Percentiles rank a stretch among this genome's conserved stretches.
Evolutionary conservation across 2,113 vertebrate genomes (phyloP).

Genomic region (Alexandromys fortis): DNA sequence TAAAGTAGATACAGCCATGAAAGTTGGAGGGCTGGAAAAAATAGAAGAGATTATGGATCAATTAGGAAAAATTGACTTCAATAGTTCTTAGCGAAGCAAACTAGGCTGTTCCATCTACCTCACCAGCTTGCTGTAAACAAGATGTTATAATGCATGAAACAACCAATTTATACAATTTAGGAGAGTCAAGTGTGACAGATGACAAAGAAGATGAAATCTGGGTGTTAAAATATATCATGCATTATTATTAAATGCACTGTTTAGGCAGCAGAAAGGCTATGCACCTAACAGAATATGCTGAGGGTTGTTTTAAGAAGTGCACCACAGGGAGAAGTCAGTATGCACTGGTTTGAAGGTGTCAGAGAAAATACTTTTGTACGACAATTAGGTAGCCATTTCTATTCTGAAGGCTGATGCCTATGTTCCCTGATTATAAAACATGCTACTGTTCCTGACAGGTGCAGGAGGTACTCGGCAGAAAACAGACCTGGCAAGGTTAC

Average conservation of each 20-base stretch:
- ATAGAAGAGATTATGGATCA: neutral
- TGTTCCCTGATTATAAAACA: constrained; percentile 18
- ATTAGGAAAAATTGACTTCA: neutral
- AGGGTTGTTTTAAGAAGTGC: neutral
- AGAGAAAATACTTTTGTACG: neutral
- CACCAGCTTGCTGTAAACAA: neutral
- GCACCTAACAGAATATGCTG: neutral
- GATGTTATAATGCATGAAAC: neutral
- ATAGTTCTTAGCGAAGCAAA: neutral
- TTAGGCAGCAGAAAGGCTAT: neutral
- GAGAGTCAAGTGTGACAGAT: neutral
- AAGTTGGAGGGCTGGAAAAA: neutral
- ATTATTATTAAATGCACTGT: neutral
- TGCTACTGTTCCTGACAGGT: constrained; percentile 58
- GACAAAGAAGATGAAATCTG: neutral
- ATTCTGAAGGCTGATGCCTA: constrained; percentile 52
- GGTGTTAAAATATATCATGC: neutral
- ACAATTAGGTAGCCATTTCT: constrained; percentile 36
- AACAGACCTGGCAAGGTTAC: constrained; percentile 33
- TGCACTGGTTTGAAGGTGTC: neutral
- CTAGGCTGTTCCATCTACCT: neutral
- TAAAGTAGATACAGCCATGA: neutral
- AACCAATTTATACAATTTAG: neutral
- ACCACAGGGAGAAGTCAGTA: neutral
- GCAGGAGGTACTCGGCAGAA: constrained; percentile 25